Conservation (phyloP, 2,113 vertebrate genomes). For the Hepsetus odoe region DNA sequence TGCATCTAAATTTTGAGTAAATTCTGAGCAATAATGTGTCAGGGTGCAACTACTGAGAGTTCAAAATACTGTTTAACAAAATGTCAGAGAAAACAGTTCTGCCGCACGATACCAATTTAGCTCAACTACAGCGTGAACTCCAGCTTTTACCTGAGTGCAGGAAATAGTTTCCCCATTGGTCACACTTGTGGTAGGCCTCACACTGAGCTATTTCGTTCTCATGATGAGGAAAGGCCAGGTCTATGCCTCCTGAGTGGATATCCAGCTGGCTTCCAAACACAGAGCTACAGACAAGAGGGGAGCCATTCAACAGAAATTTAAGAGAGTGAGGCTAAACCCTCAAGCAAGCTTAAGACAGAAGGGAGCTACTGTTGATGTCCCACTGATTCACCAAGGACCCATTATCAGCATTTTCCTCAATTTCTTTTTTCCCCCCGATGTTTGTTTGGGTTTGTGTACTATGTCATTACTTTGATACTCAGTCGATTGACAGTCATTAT, state of each 20-base stretch:
- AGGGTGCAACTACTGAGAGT: background rate
- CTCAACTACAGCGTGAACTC: background rate
- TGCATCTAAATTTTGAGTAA: no score
- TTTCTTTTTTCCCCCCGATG: no score
- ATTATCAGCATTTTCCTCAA: no score
- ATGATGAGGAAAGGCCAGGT: constrained; percentile 96
- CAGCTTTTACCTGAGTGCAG: constrained; percentile 87
- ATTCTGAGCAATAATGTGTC: no score
- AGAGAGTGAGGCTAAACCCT: no score
- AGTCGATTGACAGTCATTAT: no score
- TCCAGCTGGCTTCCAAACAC: constrained; percentile 92
- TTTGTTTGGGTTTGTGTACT: no score
- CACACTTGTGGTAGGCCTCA: constrained; percentile 88
- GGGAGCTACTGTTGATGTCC: no score
- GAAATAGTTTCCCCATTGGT: constrained; percentile 95
- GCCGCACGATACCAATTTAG: background rate
- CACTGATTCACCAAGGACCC: no score
- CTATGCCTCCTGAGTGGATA: constrained; percentile 91
- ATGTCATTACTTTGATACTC: no score
- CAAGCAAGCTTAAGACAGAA: no score
- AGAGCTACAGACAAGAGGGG: constrained; percentile 68
- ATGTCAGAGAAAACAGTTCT: background rate
- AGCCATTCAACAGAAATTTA: background rate
- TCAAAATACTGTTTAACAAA: background rate
- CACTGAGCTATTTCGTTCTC: constrained; percentile 97